These are phyloP conservation scores for Acrobasis repandana DNA, from an alignment of 2,888 invertebrate species.

Conservation along the genomic window DNA sequence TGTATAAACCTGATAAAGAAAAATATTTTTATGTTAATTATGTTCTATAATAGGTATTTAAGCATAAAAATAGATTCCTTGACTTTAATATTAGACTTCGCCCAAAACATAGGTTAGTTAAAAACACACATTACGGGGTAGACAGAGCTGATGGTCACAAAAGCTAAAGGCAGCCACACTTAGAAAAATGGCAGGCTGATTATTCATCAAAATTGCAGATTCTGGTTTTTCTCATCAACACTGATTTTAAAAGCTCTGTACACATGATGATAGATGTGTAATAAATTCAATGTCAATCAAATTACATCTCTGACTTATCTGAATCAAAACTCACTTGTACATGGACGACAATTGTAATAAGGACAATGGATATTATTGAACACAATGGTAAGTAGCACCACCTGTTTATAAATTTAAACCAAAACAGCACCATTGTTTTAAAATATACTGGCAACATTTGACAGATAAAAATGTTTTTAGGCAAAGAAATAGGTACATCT, in stretches of 20 bases:
- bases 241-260: no score
- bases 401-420: conserved; percentile 28
- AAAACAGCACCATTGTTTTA: conserved; percentile 4
- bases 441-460: conserved; percentile 9
- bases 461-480: not conserved
- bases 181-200: no score
- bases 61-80: no score
- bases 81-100: no score
- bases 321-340: not conserved
- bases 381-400: conserved; percentile 31
- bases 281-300: not conserved
- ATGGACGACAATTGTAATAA: conserved; percentile 19
- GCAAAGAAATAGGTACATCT: not conserved
- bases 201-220: not conserved
- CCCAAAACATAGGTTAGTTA: no score
- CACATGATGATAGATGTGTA: not conserved
- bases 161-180: no score
- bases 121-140: no score
- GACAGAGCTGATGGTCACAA: no score
- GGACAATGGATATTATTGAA: conserved; percentile 31
- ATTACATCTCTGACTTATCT: conserved; percentile 5
- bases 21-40: no score
- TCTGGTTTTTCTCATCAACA: not conserved
- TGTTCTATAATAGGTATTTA: no score
- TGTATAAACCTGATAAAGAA: no score